Conservation (phyloP, 2,113 vertebrate species). For the Neolamprologus brichardi region DNA sequence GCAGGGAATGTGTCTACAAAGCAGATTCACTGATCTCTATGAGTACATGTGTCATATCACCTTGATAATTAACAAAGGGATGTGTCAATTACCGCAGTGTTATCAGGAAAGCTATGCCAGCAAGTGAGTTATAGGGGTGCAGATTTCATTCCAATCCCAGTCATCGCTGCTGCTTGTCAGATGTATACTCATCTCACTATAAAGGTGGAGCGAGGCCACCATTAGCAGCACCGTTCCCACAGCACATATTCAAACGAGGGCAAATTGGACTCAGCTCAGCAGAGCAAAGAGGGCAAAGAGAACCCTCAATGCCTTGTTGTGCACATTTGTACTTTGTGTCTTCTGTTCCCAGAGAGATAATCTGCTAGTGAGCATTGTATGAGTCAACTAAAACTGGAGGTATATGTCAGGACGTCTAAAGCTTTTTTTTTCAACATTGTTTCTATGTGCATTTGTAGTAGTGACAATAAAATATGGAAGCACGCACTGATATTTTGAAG, state of each 20-base stretch:
- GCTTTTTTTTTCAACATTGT: background rate
- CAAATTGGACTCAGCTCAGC: slow-evolving; percentile 60
- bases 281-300: slow-evolving; percentile 46
- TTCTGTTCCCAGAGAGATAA: slow-evolving; percentile 8
- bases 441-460: background rate
- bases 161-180: slow-evolving; percentile 22
- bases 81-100: slow-evolving; percentile 58
- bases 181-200: slow-evolving; percentile 9
- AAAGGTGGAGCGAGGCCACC: background rate
- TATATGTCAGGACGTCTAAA: background rate
- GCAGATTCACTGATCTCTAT: slow-evolving; percentile 59
- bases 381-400: background rate
- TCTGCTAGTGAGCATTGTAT: slow-evolving; percentile 6
- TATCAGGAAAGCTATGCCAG: slow-evolving; percentile 40
- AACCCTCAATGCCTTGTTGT: background rate
- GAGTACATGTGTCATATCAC: slow-evolving; percentile 59
- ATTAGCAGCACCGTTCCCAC: slow-evolving; percentile 14
- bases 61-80: slow-evolving; percentile 63
- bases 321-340: slow-evolving; percentile 21
- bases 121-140: slow-evolving; percentile 27
- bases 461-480: background rate
- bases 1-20: slow-evolving; percentile 53
- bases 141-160: slow-evolving; percentile 4
- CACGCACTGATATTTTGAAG: accelerated
- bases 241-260: slow-evolving; percentile 54